Conservation (phyloP, 2,113 vertebrate genomes). For the Heliornis fulica region DNA sequence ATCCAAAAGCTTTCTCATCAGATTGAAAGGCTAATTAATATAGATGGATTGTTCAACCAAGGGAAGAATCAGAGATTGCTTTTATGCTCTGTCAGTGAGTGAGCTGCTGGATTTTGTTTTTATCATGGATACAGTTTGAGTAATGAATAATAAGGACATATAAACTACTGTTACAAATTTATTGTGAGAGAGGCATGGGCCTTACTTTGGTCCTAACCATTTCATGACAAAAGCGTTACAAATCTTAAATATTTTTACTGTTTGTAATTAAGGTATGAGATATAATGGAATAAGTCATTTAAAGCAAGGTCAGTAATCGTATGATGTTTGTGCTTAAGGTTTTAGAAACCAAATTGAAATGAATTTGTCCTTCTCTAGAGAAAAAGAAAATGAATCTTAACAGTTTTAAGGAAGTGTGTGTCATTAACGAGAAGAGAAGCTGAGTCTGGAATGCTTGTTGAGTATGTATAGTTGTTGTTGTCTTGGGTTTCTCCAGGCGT, state of each 20-base stretch:
- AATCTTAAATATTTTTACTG: conserved; percentile 23
- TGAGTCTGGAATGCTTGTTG: background rate
- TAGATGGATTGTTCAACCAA: background rate
- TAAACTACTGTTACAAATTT: background rate
- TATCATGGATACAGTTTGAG: background rate
- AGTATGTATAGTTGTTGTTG: background rate
- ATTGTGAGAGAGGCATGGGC: background rate
- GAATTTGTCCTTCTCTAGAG: background rate
- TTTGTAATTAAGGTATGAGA: conserved; percentile 17
- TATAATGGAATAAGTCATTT: background rate
- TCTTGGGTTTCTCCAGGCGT: background rate
- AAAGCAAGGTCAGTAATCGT: background rate
- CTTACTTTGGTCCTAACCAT: background rate
- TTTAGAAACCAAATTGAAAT: background rate
- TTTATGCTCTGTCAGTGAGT: background rate
- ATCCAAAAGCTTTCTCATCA: background rate
- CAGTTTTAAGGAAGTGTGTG: background rate
- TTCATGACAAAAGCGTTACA: background rate
- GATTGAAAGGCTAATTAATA: background rate
- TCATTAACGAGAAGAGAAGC: background rate
- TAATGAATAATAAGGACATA: background rate
- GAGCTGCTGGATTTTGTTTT: background rate
- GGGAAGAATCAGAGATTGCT: background rate
- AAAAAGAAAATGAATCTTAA: background rate
- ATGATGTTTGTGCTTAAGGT: background rate